A percentile compares a stretch with the other conserved stretches of the same genome.
phyloP scores from a whole-genome alignment of 2,888 invertebrate genomes.

The Standfussiana lucernea region DNA sequence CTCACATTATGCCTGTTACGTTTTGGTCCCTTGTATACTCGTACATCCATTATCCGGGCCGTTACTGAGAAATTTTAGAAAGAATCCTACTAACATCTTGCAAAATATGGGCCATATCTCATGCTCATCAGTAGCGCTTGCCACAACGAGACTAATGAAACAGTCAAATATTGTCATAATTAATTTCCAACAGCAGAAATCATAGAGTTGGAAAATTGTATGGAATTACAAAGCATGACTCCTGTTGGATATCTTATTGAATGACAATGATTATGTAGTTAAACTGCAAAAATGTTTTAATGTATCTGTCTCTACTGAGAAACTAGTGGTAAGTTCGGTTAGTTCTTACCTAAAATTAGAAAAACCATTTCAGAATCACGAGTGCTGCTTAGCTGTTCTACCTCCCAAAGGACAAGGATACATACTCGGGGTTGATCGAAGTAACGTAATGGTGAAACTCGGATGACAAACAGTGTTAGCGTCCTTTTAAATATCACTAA shows the following conservation, averaged over 20 bases:
- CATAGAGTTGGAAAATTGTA: not conserved
- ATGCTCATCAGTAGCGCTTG: not conserved
- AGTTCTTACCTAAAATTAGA: not conserved
- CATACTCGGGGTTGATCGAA: not conserved
- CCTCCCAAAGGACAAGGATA: not conserved
- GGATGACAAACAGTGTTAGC: not conserved
- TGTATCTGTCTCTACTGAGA: not conserved
- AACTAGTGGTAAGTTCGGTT: not conserved
- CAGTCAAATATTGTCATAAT: not conserved
- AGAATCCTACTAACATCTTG: not conserved
- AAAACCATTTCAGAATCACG: too few species aligned
- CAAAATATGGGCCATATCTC: not conserved
- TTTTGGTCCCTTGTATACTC: not conserved
- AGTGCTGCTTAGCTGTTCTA: not conserved
- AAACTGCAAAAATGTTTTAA: not conserved
- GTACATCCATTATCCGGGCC: not conserved
- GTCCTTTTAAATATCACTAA: not conserved
- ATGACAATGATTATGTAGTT: not conserved
- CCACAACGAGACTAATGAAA: not conserved
- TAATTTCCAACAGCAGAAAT: not conserved
- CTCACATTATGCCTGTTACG: not conserved
- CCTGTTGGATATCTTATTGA: not conserved
- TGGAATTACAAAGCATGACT: not conserved
- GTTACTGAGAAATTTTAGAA: not conserved
- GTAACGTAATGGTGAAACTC: not conserved